These are phyloP conservation scores for Calliphora vicina DNA, from an alignment of 1,140 invertebrate species.

Conservation along the genomic window DNA sequence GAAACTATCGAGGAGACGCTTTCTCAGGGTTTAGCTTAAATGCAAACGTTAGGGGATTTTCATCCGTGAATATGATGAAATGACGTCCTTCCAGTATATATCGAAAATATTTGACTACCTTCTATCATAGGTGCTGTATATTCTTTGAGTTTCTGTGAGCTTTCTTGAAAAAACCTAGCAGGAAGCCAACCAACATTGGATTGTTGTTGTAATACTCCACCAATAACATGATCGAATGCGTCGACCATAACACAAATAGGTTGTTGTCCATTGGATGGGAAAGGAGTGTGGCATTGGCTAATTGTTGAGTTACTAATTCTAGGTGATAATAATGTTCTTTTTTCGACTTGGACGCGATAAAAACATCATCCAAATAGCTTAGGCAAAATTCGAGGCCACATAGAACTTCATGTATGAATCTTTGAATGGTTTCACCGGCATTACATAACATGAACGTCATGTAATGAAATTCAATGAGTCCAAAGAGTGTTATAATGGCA, in stretches of 20 bases:
- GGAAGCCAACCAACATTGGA: too few species aligned
- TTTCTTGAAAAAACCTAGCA: too few species aligned
- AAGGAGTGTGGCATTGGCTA: too few species aligned
- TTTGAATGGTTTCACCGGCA: background rate
- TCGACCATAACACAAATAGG: too few species aligned
- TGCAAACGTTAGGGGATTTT: background rate
- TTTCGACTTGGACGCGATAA: background rate
- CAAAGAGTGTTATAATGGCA: background rate
- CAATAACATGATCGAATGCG: too few species aligned
- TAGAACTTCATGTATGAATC: too few species aligned
- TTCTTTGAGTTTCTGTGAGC: too few species aligned
- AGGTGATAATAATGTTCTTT: background rate
- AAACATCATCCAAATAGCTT: background rate
- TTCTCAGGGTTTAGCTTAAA: slow-evolving; percentile 4
- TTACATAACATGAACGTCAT: background rate
- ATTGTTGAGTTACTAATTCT: background rate
- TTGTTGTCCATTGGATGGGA: too few species aligned
- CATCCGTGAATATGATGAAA: background rate
- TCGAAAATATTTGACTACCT: background rate
- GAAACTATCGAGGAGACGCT: slow-evolving; percentile 46
- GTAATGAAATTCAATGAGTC: background rate
- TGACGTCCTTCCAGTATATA: background rate
- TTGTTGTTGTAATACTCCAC: too few species aligned
- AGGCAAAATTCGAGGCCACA: too few species aligned
- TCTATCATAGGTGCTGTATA: too few species aligned